Evolutionary conservation across 2,113 vertebrate species (phyloP).

Genomic region (Micromys minutus): DNA sequence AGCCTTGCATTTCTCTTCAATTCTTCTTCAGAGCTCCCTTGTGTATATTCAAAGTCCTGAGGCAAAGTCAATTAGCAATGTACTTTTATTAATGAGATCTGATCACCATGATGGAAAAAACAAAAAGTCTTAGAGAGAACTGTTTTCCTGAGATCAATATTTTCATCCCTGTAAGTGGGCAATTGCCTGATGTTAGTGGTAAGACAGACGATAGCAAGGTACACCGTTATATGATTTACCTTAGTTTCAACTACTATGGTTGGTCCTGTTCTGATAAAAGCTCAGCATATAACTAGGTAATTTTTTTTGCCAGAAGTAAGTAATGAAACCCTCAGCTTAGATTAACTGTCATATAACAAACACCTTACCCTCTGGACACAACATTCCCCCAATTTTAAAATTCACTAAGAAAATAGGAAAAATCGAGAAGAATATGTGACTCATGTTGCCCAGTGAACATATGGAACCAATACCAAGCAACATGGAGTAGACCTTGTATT

Average conservation of each 20-base stretch:
- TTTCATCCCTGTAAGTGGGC: background rate
- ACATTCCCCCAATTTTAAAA: constrained; percentile 38
- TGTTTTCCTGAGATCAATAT: background rate
- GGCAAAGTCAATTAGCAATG: constrained; percentile 37
- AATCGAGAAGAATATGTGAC: background rate
- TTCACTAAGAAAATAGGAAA: constrained; percentile 32
- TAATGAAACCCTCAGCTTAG: background rate
- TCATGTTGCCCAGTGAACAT: background rate
- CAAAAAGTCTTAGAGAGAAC: constrained; percentile 9
- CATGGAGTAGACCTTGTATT: background rate
- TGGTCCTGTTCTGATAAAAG: background rate
- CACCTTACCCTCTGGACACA: background rate
- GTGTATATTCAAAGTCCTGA: background rate
- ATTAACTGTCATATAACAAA: constrained; percentile 17
- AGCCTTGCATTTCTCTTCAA: constrained; percentile 49
- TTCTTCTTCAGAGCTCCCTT: constrained; percentile 32
- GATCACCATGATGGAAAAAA: constrained; percentile 36
- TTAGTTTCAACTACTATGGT: constrained; percentile 23
- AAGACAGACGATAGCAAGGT: background rate
- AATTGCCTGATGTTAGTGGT: background rate
- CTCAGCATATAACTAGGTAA: background rate
- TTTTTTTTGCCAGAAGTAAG: constrained; percentile 23
- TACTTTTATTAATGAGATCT: constrained; percentile 51
- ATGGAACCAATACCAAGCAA: background rate
- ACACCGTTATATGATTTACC: constrained; percentile 4